Evolutionary conservation across 2,888 invertebrate genomes (phyloP).

Genomic region (Chaetoderma sp.): DNA sequence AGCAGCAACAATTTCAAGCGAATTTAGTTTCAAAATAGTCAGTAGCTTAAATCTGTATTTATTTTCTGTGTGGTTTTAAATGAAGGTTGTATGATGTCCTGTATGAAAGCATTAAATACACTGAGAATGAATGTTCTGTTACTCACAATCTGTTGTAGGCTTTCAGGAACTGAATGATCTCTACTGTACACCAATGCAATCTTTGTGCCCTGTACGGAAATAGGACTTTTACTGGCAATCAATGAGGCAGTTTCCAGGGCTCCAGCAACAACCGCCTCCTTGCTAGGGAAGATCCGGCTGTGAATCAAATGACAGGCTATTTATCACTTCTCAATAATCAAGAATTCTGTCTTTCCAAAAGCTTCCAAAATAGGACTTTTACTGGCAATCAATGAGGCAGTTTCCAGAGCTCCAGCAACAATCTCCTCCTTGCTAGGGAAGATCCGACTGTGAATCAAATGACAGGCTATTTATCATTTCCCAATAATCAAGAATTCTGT

Average conservation of each 20-base stretch:
- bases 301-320: conserved; percentile 72
- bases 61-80: too few relatives aligned
- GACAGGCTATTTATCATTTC: too few relatives aligned
- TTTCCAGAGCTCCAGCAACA: conserved; percentile 78
- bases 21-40: too few relatives aligned
- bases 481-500: too few relatives aligned
- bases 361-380: too few relatives aligned
- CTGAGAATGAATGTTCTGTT: too few relatives aligned
- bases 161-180: conserved; percentile 87
- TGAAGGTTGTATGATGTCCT: too few relatives aligned
- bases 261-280: conserved; percentile 79
- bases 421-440: conserved; percentile 77
- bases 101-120: too few relatives aligned
- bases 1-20: too few relatives aligned
- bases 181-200: conserved; percentile 85
- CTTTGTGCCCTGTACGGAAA: conserved; percentile 94
- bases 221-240: conserved; percentile 91
- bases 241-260: conserved; percentile 81
- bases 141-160: conserved; percentile 91
- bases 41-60: too few relatives aligned
- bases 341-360: too few relatives aligned
- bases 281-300: conserved; percentile 72
- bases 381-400: conserved; percentile 84
- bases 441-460: conserved; percentile 70
- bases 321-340: too few relatives aligned